Evolutionary conservation across 2,888 invertebrate species (phyloP), one percentile per base, ranked within the genome.

Genomic region (Thecocarcelia acutangulata): DNA sequence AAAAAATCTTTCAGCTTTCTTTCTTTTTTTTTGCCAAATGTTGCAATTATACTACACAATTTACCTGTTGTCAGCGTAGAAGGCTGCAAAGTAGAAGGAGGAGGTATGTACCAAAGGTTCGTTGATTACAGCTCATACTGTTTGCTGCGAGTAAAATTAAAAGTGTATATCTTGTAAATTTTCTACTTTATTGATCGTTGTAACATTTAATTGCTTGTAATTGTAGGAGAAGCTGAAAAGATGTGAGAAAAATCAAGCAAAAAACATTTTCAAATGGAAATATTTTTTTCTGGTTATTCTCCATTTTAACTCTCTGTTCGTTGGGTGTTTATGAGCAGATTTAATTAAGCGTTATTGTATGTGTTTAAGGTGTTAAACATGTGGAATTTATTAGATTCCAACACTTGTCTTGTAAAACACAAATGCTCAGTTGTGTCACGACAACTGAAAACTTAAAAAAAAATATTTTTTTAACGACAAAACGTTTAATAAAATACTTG

Each of bases 161-260:
- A 59, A 69, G 44, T 73, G 66, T 44, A 69, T 56, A 24, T 64
- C 58, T 76, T 61, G 81, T 81, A 68, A 77, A 77, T 76, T 81
- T 74, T 70, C 82, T 74, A 70, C 77, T 82, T 82, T 82, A 82
- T 82, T 82, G 78, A 82, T 82, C 82, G 70, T 78, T 78, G 78
- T 78, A 82, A 78, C 78, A 78, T 82, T 82, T 82, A 82, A 82
- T 82, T 82, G 82, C 82, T 82, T 78, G 82, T 82, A 78, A 82
- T 82, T 82, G 82, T 68, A 46, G 21, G 48, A 70, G 48, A 54
- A 48, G 66, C 42, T 56, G 28, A 50, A 59, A 17, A 46, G 33
- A 33, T 33, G 33, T 3, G 6, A 33, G 33, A 54, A 56, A 58
- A 37, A 17, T 17, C 61, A 68, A 40, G 3, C 11, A 59, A 56